Conservation (phyloP, 1,140 invertebrate genomes). For the Metopolophium dirhodum region DNA sequence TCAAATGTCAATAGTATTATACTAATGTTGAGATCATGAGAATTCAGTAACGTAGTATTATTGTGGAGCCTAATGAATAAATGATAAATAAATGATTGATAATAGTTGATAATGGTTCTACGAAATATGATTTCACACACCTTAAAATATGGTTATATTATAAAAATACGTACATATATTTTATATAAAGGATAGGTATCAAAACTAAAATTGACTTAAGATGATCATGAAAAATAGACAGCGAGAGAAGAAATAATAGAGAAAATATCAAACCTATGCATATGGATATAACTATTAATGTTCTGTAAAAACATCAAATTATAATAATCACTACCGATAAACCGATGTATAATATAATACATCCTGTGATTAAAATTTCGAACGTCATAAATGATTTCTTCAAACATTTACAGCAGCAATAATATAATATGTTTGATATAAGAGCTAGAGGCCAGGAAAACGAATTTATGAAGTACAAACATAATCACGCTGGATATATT, state of each 20-base stretch:
- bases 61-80: not conserved
- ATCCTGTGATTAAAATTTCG: not conserved
- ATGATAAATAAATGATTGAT: not conserved
- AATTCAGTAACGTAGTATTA: not conserved
- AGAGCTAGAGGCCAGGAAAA: not conserved
- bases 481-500: not conserved
- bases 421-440: conserved; percentile 14
- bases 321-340: not conserved
- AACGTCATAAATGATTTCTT: not conserved
- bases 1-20: not conserved
- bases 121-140: not conserved
- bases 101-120: not conserved
- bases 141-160: not conserved
- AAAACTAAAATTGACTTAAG: not conserved
- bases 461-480: not conserved
- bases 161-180: not conserved
- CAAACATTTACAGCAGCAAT: not conserved
- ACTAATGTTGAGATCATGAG: not conserved
- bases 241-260: not conserved
- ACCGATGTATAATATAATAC: not conserved
- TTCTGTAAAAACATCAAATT: not conserved
- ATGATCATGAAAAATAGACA: not conserved
- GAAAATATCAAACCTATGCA: not conserved
- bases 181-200: not conserved
- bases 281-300: not conserved